A percentile compares a stretch with the other conserved stretches of the same genome.
These are phyloP conservation scores for Numenius arquata DNA, from an alignment of 2,113 vertebrate species.

Conservation along the genomic window DNA sequence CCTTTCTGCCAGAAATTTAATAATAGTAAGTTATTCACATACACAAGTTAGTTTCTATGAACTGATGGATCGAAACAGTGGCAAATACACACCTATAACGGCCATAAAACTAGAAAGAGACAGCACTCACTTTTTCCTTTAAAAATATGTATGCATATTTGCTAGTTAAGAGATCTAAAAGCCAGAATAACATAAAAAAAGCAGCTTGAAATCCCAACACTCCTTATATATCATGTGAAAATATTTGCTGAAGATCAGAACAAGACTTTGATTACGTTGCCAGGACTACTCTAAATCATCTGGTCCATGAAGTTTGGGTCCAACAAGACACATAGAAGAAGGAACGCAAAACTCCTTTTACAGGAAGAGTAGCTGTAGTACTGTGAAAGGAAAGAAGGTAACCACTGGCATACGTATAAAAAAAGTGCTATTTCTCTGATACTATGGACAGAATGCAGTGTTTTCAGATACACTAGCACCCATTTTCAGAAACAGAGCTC, in stretches of 20 bases:
- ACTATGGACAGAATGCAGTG: neutral
- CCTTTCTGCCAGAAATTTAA: neutral
- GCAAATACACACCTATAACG: neutral
- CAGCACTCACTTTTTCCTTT: neutral
- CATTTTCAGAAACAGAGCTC: neutral
- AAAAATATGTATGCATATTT: neutral
- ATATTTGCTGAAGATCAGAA: neutral
- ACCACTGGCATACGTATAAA: neutral
- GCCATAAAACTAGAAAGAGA: neutral
- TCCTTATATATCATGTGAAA: neutral
- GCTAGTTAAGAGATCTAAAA: neutral
- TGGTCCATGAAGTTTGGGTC: neutral
- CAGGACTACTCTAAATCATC: neutral
- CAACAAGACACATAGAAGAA: rapidly evolving
- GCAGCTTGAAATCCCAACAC: neutral
- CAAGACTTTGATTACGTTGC: neutral
- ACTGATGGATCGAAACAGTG: rapidly evolving
- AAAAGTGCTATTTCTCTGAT: neutral
- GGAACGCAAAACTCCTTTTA: neutral
- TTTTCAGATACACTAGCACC: neutral
- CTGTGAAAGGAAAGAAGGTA: neutral
- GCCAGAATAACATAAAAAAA: neutral
- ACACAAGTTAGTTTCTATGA: neutral
- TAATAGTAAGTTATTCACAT: neutral
- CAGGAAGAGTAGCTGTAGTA: neutral